phyloP scores from a whole-genome alignment of 2,888 invertebrate genomes.

The Bellardia bayeri region DNA sequence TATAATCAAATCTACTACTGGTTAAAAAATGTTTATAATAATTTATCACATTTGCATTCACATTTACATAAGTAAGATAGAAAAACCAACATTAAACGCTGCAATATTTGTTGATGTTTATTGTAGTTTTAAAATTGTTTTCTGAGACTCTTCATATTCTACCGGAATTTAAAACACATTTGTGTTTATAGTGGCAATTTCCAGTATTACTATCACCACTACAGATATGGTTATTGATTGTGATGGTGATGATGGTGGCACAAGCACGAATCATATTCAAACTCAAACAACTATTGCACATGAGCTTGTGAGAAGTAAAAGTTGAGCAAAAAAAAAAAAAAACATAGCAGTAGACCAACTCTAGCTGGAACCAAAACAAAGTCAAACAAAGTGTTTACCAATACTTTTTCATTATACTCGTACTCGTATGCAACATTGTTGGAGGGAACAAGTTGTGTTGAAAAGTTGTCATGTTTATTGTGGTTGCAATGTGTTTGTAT shows the following conservation, averaged over 20 bases:
- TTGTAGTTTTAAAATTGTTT: constrained; percentile 1
- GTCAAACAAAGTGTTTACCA: constrained; percentile 46
- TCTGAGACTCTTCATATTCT: constrained; percentile 29
- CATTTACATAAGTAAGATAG: too few species aligned
- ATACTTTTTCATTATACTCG: constrained; percentile 35
- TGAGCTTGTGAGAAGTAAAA: background rate
- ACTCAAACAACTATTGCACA: background rate
- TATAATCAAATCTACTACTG: too few species aligned
- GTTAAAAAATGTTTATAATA: background rate
- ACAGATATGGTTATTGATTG: constrained; percentile 28
- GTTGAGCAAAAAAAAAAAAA: background rate
- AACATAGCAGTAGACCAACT: background rate
- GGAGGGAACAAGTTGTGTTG: constrained; percentile 25
- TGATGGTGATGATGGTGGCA: constrained; percentile 20
- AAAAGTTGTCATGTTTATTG: constrained; percentile 52
- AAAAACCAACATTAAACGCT: background rate
- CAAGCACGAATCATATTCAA: background rate
- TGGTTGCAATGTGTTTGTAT: constrained; percentile 27
- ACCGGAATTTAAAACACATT: constrained; percentile 42
- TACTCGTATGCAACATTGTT: constrained; percentile 22
- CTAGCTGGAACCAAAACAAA: background rate
- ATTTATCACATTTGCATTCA: background rate
- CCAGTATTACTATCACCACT: background rate
- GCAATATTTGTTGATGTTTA: constrained; percentile 18
- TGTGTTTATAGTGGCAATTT: constrained; percentile 36